These are phyloP conservation scores for Sitobion miscanthi DNA, from an alignment of 1,140 invertebrate genomes.

Conservation along the genomic window DNA sequence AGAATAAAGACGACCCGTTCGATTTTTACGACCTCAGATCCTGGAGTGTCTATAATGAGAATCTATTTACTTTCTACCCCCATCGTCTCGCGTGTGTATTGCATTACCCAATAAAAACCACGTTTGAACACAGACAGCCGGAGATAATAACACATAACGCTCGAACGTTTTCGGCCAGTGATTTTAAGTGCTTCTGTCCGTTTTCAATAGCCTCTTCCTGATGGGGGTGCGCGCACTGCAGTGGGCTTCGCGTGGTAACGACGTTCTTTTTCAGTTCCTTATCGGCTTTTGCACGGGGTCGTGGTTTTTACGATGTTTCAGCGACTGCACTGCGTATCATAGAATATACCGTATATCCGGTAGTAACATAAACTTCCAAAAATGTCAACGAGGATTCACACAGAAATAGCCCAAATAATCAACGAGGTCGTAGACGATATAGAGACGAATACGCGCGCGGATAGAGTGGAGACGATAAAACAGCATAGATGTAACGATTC, in stretches of 20 bases:
- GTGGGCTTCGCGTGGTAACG: background rate
- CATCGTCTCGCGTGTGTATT: background rate
- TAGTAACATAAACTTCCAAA: slow-evolving; percentile 34
- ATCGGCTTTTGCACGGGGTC: slow-evolving; percentile 46
- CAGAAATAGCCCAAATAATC: background rate
- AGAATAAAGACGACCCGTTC: background rate
- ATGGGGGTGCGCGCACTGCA: background rate
- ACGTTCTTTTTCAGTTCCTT: slow-evolving; percentile 18
- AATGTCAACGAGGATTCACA: slow-evolving; percentile 32
- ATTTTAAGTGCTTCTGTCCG: slow-evolving; percentile 54
- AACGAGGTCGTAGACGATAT: background rate
- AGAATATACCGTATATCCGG: slow-evolving; percentile 6
- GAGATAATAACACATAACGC: slow-evolving; percentile 42
- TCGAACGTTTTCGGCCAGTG: slow-evolving; percentile 52
- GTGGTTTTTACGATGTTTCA: slow-evolving; percentile 34
- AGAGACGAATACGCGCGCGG: background rate
- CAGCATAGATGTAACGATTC: background rate
- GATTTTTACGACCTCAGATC: slow-evolving; percentile 38
- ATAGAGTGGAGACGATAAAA: slow-evolving; percentile 24
- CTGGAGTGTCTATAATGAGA: slow-evolving; percentile 48
- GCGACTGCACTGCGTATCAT: background rate
- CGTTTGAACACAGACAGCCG: slow-evolving; percentile 26
- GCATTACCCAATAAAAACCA: slow-evolving; percentile 53
- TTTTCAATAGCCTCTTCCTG: slow-evolving; percentile 40
- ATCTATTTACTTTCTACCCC: slow-evolving; percentile 45